phyloP scores from a whole-genome alignment of 1,140 invertebrate genomes.

The Ostrea denselamellosa region DNA sequence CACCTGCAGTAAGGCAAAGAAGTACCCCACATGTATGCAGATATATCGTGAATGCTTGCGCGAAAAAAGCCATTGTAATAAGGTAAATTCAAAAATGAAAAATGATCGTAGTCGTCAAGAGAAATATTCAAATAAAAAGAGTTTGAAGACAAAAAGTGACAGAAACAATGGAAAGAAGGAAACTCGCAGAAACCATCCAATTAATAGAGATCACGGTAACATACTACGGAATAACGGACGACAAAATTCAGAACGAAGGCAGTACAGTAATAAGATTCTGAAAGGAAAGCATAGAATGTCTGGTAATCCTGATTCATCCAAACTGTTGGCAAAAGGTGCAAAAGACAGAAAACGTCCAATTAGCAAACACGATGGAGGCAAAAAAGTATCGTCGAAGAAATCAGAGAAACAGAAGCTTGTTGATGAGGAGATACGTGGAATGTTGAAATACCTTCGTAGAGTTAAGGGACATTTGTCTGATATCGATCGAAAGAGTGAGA shows the following conservation, averaged over 20 bases:
- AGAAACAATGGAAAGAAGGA: not conserved
- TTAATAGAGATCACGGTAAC: not conserved
- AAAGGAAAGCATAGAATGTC: not conserved
- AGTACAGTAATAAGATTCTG: not conserved
- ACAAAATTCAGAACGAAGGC: not conserved
- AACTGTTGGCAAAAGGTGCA: not conserved
- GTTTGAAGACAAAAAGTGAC: not conserved
- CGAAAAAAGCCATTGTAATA: not conserved
- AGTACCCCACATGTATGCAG: not conserved
- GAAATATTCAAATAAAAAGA: not conserved
- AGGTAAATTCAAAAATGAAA: not conserved
- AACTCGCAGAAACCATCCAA: not conserved
- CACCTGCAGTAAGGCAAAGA: not conserved
- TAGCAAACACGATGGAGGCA: not conserved
- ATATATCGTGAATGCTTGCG: not conserved
- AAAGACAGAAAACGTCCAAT: not conserved
- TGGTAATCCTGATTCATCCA: not conserved
- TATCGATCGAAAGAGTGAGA: not conserved
- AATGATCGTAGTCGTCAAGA: not conserved
- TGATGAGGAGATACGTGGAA: not conserved
- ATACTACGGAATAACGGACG: not conserved
- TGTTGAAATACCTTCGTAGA: not conserved
- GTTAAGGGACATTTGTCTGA: not conserved
- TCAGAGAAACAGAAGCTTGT: not conserved
- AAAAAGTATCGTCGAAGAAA: not conserved